Evolutionary conservation across 2,797 vertebrate genomes (phyloP), one percentile per base, ranked within the genome.

Genomic region (Simalia tracyae): DNA sequence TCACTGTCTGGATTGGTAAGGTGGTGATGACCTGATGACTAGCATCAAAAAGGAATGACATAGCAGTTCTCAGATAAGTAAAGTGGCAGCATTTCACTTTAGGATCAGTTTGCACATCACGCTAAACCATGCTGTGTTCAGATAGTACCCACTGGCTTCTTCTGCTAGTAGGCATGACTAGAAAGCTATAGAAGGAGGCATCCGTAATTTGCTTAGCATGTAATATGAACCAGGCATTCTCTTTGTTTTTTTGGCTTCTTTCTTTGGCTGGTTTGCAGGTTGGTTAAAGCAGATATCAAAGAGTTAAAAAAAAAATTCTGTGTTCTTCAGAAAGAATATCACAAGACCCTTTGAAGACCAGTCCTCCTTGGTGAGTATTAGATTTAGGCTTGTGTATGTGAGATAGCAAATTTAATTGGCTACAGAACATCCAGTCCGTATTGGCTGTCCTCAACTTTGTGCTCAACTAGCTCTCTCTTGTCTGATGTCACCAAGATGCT

Each of bases 321-420:
- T 2, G 57, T n/a, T 12, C 91, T 9, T 93, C 72, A 99, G 99
- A 96, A 99, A 99, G 98, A 99, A 99, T 96, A 98, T 99, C 91
- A 98, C 98, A 7, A 98, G 98, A 24, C 99, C 99, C 3, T 99
- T 99, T 98, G 99, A 99, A 92, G 99, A 99, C 96, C 98, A 99
- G 0, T 99, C 99, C 0, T 99, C 99, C 11, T 88, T 99, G 98
- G 99, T 99, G 90, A 97, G 98, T 97, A 59, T 56, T 84, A 94
- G 42, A 9, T 81, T 81, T 81, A 81, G 11, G 26, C 60, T 64
- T 91, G 10, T 60, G 59, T 91, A 36, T 12, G 59, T 26, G 28
- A 50, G 66, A 66, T n/a, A 90, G 31, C 3, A 86, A 59, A 81
- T 89, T 36, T 72, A 22, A 59, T 7, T 61, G 36, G 36, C 36